These are phyloP conservation scores for Darevskia mixta DNA, from an alignment of 2,797 vertebrate genomes.

Conservation along the genomic window DNA sequence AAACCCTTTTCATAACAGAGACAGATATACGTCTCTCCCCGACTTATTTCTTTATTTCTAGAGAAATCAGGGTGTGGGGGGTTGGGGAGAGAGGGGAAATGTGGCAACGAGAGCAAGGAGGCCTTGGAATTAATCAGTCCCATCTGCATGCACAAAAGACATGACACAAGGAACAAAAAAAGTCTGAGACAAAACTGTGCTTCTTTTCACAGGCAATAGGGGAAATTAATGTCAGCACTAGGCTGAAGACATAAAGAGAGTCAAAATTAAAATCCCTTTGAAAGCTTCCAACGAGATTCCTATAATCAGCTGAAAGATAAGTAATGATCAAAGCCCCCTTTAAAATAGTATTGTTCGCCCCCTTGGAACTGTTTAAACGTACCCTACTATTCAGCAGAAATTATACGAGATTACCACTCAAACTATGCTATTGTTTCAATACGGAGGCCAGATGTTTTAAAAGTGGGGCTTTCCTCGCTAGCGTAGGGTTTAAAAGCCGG, in stretches of 20 bases:
- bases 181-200: constrained; percentile 79
- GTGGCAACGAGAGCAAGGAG: constrained; percentile 63
- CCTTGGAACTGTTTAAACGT: constrained; percentile 84
- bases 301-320: constrained; percentile 89
- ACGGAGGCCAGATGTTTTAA: constrained; percentile 88
- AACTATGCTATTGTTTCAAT: constrained; percentile 82
- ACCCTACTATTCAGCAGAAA: constrained; percentile 88
- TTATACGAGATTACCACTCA: constrained; percentile 83
- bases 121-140: constrained; percentile 79
- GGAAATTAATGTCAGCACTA: constrained; percentile 86
- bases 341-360: constrained; percentile 84
- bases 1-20: constrained; percentile 51
- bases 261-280: constrained; percentile 86
- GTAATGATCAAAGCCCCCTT: constrained; percentile 90
- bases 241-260: constrained; percentile 84
- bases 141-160: constrained; percentile 85
- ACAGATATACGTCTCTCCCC: constrained; percentile 36
- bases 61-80: not conserved
- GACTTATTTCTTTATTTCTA: constrained; percentile 64
- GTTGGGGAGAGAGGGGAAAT: not conserved
- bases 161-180: constrained; percentile 81
- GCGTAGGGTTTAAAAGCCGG: constrained; percentile 73
- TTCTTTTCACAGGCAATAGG: constrained; percentile 82
- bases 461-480: constrained; percentile 65
- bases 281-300: constrained; percentile 84